Base-by-base conservation (phyloP, 2,888 invertebrate species). In the Chrysina gloriosa region DNA sequence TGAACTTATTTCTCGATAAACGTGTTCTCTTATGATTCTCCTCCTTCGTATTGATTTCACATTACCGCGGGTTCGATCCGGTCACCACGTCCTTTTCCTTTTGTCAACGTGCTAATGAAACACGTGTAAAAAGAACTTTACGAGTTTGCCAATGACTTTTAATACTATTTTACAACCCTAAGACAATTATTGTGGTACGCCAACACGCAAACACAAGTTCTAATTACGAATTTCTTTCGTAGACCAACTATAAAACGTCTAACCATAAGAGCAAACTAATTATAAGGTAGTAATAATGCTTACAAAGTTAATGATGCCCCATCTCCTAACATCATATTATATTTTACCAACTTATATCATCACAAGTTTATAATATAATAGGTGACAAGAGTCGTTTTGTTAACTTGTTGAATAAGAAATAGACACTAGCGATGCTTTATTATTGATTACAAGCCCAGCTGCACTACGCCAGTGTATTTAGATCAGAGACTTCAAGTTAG, bases 1-100 rank as follows among this genome's bases (percentile, higher is more conserved):
- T 72, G 72, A 72, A 72, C 72, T 71, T 72, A 71, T 71, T 72
- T 72, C 72, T 71, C 71, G 72, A 71, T 71, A 72, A 72, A 72
- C 72, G 70, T 72, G 72, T 72, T 72, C 70, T 70, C 69, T 69
- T 71, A 69, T 56, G 42, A 56, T 42, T 42, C 27, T 56, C 56
- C 65, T 63, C 48, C 63, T 63, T 48, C 63, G 68, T 71, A 72
- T 72, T 72, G 69, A 68, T 71, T 71, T 70, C 72, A 67, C 70
- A 72, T 72, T 69, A 63, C 39, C 34, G 45, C 27, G 7, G 36
- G 61, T 61, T 50, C 29, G n/a, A 23, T 56, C 45, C 42, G 42
- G 19, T 56, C 25, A n/a, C 29, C 29, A 45, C 23, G 31, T 45
- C 42, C 27, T 65, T 45, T 47, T 65, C 34, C 29, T 56, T 65